Percentiles rank a stretch among this genome's conserved stretches.
These are phyloP conservation scores for Helicoverpa zea DNA, from an alignment of 1,140 invertebrate species.

Conservation along the genomic window DNA sequence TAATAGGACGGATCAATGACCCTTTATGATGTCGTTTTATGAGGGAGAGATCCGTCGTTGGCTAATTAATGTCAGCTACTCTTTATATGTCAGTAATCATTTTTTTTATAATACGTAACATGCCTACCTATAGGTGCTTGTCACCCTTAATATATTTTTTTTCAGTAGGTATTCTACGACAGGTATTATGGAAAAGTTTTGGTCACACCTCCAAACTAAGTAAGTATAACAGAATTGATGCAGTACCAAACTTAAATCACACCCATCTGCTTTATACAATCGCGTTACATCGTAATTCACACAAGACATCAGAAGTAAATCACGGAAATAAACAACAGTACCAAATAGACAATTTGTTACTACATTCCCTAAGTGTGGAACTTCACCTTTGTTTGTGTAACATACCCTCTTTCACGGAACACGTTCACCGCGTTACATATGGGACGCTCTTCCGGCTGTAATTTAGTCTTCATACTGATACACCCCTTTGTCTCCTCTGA, in stretches of 20 bases:
- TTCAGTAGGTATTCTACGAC: too few species aligned
- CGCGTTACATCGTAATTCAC: neutral
- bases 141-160: too few species aligned
- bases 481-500: constrained; percentile 38
- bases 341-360: constrained; percentile 27
- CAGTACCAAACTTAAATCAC: too few species aligned
- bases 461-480: constrained; percentile 71
- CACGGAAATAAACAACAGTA: constrained; percentile 19
- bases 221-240: too few species aligned
- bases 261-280: neutral
- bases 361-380: constrained; percentile 20
- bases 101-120: too few species aligned
- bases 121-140: too few species aligned
- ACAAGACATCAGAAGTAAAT: constrained; percentile 4
- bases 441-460: constrained; percentile 68
- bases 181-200: neutral
- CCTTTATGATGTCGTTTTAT: constrained; percentile 19
- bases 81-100: neutral
- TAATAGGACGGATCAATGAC: constrained; percentile 18
- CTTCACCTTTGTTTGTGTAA: constrained; percentile 35
- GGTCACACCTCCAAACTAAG: too few species aligned
- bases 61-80: neutral
- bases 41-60: constrained; percentile 10
- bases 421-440: constrained; percentile 75
- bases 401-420: constrained; percentile 77